Conservation (phyloP, 2,888 invertebrate species). For the Choreutis nemorana region DNA sequence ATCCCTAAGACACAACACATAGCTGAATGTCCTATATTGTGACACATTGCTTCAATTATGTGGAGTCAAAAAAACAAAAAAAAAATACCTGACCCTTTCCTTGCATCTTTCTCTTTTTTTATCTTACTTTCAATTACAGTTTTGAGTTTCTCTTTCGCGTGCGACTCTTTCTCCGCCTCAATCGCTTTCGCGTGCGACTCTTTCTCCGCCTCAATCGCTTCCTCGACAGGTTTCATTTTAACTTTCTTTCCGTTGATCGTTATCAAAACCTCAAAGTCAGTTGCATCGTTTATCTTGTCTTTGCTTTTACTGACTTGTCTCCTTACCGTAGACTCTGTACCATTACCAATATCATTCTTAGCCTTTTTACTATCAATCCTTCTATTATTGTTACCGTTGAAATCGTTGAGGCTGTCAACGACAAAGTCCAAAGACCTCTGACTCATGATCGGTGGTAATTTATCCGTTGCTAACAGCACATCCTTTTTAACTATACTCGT, state of each 20-base stretch:
- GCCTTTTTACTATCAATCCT: too few relatives aligned
- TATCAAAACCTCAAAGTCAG: conserved; percentile 47
- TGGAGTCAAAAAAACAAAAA: too few relatives aligned
- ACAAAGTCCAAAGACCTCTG: conserved; percentile 55
- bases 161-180: background rate
- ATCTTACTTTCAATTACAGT: too few relatives aligned
- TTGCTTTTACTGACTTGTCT: conserved; percentile 12
- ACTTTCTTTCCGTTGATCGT: conserved; percentile 42
- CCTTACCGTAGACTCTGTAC: conserved; percentile 10
- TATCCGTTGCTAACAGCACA: conserved; percentile 18
- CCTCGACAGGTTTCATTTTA: conserved; percentile 37
- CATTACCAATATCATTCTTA: conserved; percentile 12
- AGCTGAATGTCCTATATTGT: too few relatives aligned
- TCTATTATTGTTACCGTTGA: conserved; percentile 9
- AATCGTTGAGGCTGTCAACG: conserved; percentile 33
- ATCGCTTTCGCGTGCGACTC: too few relatives aligned
- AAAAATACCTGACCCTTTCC: too few relatives aligned
- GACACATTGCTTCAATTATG: too few relatives aligned
- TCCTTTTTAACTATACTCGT: conserved; percentile 23
- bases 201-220: conserved; percentile 7
- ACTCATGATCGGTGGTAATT: conserved; percentile 47
- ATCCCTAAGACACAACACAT: too few relatives aligned
- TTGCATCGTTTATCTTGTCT: conserved; percentile 9
- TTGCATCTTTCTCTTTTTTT: too few relatives aligned
- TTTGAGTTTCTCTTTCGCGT: too few relatives aligned